A percentile compares a stretch with the other conserved stretches of the same genome.
These are phyloP conservation scores for Nemopilema nomurai DNA, from an alignment of 30 jellyfish, hydroid and myxozoan genomes.

Conservation along the genomic window DNA sequence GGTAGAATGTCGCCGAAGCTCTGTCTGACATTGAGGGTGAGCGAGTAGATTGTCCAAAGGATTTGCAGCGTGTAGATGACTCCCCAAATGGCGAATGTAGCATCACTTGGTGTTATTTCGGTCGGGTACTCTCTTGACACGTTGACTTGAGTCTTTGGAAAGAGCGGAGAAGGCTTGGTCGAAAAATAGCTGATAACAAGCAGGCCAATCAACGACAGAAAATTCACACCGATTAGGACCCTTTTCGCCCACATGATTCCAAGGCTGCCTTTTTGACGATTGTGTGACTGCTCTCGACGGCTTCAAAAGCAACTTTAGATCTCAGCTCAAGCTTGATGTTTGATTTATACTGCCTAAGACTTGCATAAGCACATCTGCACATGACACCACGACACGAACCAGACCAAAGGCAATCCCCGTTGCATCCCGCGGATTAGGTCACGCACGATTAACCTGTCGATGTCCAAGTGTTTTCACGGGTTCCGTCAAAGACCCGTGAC, in stretches of 20 bases:
- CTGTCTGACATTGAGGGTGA: constrained; percentile 27
- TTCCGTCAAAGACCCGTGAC: too few relatives aligned
- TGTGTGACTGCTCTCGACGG: background rate
- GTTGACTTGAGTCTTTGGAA: constrained; percentile 39
- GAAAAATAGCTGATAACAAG: constrained; percentile 22
- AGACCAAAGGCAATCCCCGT: background rate
- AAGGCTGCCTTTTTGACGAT: background rate
- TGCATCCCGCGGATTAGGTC: background rate
- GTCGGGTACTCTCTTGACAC: constrained; percentile 34
- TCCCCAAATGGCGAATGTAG: constrained; percentile 54
- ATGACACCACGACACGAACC: too few relatives aligned
- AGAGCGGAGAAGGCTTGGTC: constrained; percentile 32
- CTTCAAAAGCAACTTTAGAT: too few relatives aligned
- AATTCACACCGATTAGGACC: constrained; percentile 27
- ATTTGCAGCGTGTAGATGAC: constrained; percentile 21
- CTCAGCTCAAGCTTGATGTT: too few relatives aligned
- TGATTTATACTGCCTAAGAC: background rate
- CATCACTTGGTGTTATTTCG: constrained; percentile 54
- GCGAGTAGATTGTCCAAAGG: constrained; percentile 28
- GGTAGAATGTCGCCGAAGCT: constrained; percentile 49
- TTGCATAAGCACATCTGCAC: background rate
- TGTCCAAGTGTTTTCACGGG: too few relatives aligned
- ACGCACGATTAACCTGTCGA: background rate
- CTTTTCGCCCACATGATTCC: constrained; percentile 24
- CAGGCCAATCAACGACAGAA: constrained; percentile 17